Conservation (phyloP, 53 echinoderm and acorn worm species). For the Echinarachnius parma region DNA sequence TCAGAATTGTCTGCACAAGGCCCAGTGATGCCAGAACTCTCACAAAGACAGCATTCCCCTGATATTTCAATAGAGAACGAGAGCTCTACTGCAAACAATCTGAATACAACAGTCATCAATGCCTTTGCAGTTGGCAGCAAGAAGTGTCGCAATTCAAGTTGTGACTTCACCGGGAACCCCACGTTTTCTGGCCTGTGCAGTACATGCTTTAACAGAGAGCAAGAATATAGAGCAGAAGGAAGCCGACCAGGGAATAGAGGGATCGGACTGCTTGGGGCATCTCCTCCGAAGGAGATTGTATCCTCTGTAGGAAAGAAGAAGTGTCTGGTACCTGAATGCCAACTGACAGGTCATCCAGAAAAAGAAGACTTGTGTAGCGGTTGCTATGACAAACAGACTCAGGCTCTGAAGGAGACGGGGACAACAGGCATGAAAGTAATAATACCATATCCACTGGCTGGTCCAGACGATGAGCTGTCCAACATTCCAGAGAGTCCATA, state of each 20-base stretch:
- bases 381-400: constrained; percentile 59
- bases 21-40: no score
- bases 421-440: neutral
- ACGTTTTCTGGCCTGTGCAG: constrained; percentile 56
- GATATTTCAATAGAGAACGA: no score
- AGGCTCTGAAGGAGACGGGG: constrained; percentile 19
- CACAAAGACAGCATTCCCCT: no score
- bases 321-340: constrained; percentile 79
- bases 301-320: constrained; percentile 60
- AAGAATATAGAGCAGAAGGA: neutral
- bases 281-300: neutral
- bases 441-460: neutral
- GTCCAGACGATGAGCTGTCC: neutral
- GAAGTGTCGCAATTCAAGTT: constrained; percentile 77
- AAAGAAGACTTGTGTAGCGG: constrained; percentile 64
- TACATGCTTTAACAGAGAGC: constrained; percentile 50
- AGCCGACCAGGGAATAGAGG: neutral
- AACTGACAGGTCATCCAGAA: constrained; percentile 72
- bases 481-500: neutral
- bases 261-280: neutral
- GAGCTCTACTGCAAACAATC: neutral
- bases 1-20: constrained; percentile 7
- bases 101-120: constrained; percentile 33
- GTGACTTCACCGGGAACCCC: constrained; percentile 83
- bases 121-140: constrained; percentile 51